phyloP scores from a whole-genome alignment of 1,140 invertebrate species.

The Hirudo medicinalis region DNA sequence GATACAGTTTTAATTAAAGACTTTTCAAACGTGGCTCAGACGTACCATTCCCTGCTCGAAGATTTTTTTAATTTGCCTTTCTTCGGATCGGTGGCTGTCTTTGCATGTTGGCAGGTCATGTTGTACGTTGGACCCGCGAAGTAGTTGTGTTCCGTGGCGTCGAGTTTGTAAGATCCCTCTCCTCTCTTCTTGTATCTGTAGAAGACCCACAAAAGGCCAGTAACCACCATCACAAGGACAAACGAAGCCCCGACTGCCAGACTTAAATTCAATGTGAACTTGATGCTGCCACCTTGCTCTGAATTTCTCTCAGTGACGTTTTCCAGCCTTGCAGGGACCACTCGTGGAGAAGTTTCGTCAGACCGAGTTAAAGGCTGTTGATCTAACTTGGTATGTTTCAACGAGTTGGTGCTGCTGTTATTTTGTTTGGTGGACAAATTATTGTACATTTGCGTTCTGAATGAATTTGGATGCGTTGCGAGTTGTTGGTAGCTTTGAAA shows the following conservation, averaged over 20 bases:
- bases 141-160: slow-evolving; percentile 53
- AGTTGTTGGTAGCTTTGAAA: too few relatives aligned
- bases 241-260: slow-evolving; percentile 18
- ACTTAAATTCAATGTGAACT: slow-evolving; percentile 13
- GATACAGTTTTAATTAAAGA: too few relatives aligned
- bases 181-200: slow-evolving; percentile 69
- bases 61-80: slow-evolving; percentile 8
- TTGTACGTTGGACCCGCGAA: neutral
- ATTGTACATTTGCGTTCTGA: too few relatives aligned
- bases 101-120: neutral
- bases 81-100: neutral
- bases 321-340: too few relatives aligned
- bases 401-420: too few relatives aligned
- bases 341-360: too few relatives aligned
- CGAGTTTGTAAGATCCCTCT: slow-evolving; percentile 73
- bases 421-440: too few relatives aligned
- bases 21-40: neutral
- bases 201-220: slow-evolving; percentile 61
- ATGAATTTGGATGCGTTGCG: too few relatives aligned
- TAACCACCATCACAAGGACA: slow-evolving; percentile 43
- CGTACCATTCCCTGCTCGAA: slow-evolving; percentile 7
- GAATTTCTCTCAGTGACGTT: too few relatives aligned
- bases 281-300: neutral
- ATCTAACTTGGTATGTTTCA: too few relatives aligned
- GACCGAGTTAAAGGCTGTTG: too few relatives aligned